phyloP scores from a whole-genome alignment of 2,797 vertebrate genomes.

The Enteromius mattozi region DNA sequence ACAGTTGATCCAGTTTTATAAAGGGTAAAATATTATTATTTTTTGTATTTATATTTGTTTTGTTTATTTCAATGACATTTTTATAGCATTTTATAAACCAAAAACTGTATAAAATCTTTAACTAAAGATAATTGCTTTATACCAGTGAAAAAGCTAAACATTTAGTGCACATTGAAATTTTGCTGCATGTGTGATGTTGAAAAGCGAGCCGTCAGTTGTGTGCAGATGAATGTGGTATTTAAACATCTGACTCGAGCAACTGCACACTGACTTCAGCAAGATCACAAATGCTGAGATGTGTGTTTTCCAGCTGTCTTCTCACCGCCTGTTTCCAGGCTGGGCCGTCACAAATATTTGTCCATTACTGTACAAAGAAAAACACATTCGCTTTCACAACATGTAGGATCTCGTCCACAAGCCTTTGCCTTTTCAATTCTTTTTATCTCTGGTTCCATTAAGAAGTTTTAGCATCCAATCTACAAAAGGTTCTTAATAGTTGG shows the following conservation, averaged over 20 bases:
- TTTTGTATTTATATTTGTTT: not conserved
- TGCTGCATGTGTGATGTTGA: not conserved
- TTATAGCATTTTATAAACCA: not conserved
- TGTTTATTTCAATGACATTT: not conserved
- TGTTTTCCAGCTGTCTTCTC: constrained; percentile 69
- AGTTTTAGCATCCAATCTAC: not conserved
- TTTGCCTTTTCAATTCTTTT: not conserved
- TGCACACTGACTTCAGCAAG: constrained; percentile 20
- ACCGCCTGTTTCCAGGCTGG: constrained; percentile 68
- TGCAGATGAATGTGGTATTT: not conserved
- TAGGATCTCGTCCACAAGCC: not conserved
- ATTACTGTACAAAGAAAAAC: not conserved
- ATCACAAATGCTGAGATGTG: constrained; percentile 29
- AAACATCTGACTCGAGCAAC: constrained; percentile 39
- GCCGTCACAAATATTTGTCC: constrained; percentile 60
- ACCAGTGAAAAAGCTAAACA: not conserved
- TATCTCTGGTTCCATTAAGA: not conserved
- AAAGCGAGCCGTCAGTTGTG: constrained; percentile 3
- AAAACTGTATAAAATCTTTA: not conserved
- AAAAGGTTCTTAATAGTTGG: not conserved
- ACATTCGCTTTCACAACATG: not conserved
- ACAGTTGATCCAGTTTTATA: not conserved
- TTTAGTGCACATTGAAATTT: not conserved
- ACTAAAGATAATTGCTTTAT: not conserved
- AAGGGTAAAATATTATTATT: not conserved